Evolutionary conservation across 2,113 vertebrate species (phyloP), one percentile per base, ranked within the genome.

Genomic region (Cheirogaleus medius): DNA sequence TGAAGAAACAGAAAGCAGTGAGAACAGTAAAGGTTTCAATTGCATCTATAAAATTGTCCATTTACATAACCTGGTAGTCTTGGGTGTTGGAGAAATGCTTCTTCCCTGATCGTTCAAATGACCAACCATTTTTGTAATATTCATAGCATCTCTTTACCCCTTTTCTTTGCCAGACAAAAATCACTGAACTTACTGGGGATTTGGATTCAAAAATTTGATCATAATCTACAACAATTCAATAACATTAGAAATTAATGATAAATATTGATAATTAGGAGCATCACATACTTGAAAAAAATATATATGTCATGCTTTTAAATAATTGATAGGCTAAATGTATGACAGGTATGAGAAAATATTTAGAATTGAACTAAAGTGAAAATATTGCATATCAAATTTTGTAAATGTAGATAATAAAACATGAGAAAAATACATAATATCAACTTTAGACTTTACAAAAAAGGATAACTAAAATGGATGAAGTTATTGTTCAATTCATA

Each of bases 1-100:
- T 92, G 87, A 95, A 96, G 89, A 95, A 96, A 25, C 3, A 17
- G 49, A 97, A 97, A 90, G 71, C 60, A 80, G 64, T 74, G n/a
- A 93, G 47, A 97, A 90, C 74, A 97, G 94, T 56, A 49, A 64
- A 90, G 82, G 73, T 63, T 97, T 95, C 69, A 12, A 83, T 32
- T 84, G 44, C 87, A 84, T 37, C 29, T 86, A 64, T 82, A 94
- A 18, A 96, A 84, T 54, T 88, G 71, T 68, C 32, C 92, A 88
- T 98, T 98, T 97, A 91, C 21, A 10, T 42, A 73, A 42, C 25
- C 58, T 49, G 56, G 60, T 21, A n/a, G 23, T 9, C 32, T 63
- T 5, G 29, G 1, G 9, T 42, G 1, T 20, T 71, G 27, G 8
- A 47, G 25, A 52, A 63, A 37, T 17, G 32, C 8, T 66, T 42